phyloP scores from a whole-genome alignment of 2,113 vertebrate genomes.

The Oryzias melastigma region DNA sequence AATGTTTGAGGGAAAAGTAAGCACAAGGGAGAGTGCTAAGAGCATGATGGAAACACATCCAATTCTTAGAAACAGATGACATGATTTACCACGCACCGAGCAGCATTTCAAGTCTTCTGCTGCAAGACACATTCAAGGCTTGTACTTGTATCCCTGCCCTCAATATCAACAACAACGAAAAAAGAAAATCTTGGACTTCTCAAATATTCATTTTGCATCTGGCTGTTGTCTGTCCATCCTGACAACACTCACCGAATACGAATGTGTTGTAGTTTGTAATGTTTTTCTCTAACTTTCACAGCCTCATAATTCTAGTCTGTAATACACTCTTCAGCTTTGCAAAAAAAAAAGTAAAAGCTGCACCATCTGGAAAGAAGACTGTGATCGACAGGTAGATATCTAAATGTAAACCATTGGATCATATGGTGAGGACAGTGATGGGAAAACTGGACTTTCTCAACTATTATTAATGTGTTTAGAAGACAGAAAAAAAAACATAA shows the following conservation, averaged over 20 bases:
- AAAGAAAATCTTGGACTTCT: slow-evolving; percentile 7
- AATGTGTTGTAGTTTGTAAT: slow-evolving; percentile 16
- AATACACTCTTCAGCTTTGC: neutral
- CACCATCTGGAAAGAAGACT: no score
- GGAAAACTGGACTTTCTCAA: no score
- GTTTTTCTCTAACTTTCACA: slow-evolving; percentile 23
- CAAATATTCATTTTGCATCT: slow-evolving; percentile 41
- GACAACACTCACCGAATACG: slow-evolving; percentile 28
- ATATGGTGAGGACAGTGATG: no score
- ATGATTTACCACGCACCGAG: slow-evolving; percentile 50
- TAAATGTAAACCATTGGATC: no score
- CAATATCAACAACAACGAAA: slow-evolving; percentile 2
- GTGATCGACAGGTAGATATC: no score
- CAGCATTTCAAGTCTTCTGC: slow-evolving; percentile 39
- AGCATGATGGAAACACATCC: slow-evolving; percentile 34
- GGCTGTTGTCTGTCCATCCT: slow-evolving; percentile 30
- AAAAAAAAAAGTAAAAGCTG: slow-evolving; percentile 7
- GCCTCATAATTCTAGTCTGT: slow-evolving; percentile 16
- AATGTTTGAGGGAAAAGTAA: slow-evolving; percentile 20
- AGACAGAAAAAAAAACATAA: no score
- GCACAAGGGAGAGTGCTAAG: slow-evolving; percentile 16
- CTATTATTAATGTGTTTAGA: no score
- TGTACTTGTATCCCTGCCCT: slow-evolving; percentile 26
- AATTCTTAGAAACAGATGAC: slow-evolving; percentile 62
- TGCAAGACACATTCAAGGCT: slow-evolving; percentile 28